A percentile compares a stretch with the other conserved stretches of the same genome.
These are phyloP conservation scores for Spondyliosoma cantharus DNA, from an alignment of 2,797 vertebrate species.

Conservation along the genomic window DNA sequence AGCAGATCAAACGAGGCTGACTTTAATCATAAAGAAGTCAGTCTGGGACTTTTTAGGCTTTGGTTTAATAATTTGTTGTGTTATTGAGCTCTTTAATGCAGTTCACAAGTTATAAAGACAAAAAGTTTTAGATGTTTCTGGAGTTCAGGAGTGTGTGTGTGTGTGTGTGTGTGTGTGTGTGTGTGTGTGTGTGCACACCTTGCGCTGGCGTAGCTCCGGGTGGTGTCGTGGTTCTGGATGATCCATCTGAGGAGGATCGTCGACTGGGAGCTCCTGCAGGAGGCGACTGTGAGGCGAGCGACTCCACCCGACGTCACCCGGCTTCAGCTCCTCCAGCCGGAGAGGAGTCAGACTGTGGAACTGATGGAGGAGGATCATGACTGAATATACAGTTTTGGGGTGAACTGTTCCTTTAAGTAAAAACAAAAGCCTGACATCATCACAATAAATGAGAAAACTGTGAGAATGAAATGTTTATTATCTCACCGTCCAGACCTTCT, in stretches of 20 bases:
- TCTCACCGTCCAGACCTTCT: slow-evolving; percentile 77
- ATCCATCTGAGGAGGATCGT: slow-evolving; percentile 70
- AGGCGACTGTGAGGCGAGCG: slow-evolving; percentile 41
- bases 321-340: slow-evolving; percentile 67
- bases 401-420: too few species aligned
- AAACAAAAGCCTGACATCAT: too few species aligned
- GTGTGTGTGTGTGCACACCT: slow-evolving; percentile 31
- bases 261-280: slow-evolving; percentile 34
- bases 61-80: too few species aligned
- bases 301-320: slow-evolving; percentile 53
- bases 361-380: slow-evolving; percentile 41
- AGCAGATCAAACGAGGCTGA: too few species aligned
- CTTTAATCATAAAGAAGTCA: too few species aligned
- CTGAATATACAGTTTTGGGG: too few species aligned
- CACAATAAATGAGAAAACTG: too few species aligned
- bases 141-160: too few species aligned
- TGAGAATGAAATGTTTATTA: background rate
- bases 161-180: background rate
- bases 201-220: slow-evolving; percentile 40
- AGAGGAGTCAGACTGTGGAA: slow-evolving; percentile 80
- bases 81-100: too few species aligned
- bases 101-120: too few species aligned
- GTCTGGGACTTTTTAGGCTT: too few species aligned
- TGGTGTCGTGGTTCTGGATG: slow-evolving; percentile 34
- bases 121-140: too few species aligned